Evolutionary conservation across 2,888 invertebrate species (phyloP).

Genomic region (Magallana nippona): DNA sequence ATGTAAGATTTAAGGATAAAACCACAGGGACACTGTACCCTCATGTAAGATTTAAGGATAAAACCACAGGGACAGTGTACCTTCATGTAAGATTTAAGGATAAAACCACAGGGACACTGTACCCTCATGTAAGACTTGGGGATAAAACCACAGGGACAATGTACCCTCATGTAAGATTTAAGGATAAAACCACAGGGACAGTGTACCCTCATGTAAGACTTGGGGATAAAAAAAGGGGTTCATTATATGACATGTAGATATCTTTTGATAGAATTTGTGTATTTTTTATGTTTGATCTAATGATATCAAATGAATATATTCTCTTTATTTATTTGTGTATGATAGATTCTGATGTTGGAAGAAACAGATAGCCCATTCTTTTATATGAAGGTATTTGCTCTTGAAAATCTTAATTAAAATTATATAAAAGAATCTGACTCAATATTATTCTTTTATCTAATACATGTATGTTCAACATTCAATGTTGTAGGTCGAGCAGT

Average conservation of each 20-base stretch:
- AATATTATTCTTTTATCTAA: too few relatives aligned
- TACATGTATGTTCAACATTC: too few relatives aligned
- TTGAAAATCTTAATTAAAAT: not conserved
- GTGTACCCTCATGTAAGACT: slow-evolving; percentile 86
- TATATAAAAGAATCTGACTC: too few relatives aligned
- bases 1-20: too few relatives aligned
- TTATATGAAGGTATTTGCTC: slow-evolving; percentile 84
- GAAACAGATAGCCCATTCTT: slow-evolving; percentile 88
- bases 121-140: too few relatives aligned
- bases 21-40: slow-evolving; percentile 88
- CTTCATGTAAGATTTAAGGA: too few relatives aligned
- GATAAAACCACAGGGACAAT: slow-evolving; percentile 88
- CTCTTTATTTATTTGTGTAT: slow-evolving; percentile 42
- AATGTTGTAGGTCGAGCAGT: slow-evolving; percentile 38
- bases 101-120: slow-evolving; percentile 87
- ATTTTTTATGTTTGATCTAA: too few relatives aligned
- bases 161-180: too few relatives aligned
- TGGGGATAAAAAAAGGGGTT: not conserved
- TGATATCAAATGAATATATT: not conserved
- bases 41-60: too few relatives aligned
- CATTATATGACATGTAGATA: too few relatives aligned
- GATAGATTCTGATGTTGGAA: slow-evolving; percentile 87
- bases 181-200: slow-evolving; percentile 87
- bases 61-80: slow-evolving; percentile 88
- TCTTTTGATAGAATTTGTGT: too few relatives aligned